phyloP scores from a whole-genome alignment of 2,797 vertebrate species.

The Chelidonichthys spinosus region DNA sequence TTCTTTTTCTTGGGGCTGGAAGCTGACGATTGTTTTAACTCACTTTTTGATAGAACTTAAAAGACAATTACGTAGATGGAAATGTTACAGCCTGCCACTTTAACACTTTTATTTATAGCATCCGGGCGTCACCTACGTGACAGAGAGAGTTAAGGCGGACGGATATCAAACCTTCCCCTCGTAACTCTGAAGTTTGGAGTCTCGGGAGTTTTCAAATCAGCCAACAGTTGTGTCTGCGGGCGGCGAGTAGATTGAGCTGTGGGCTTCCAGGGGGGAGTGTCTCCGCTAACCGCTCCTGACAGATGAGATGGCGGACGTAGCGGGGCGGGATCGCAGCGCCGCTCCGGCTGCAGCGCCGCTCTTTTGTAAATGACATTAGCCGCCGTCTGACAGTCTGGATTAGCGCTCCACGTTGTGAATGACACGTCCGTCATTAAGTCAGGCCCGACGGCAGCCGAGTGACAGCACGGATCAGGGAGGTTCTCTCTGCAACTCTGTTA shows the following conservation, averaged over 20 bases:
- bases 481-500: constrained; percentile 19
- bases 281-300: constrained; percentile 75
- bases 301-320: constrained; percentile 73
- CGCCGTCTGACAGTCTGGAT: constrained; percentile 78
- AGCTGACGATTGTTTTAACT: no score
- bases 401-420: constrained; percentile 69
- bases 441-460: constrained; percentile 55
- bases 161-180: constrained; percentile 62
- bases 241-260: constrained; percentile 52
- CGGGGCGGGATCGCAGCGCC: constrained; percentile 62
- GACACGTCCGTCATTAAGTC: constrained; percentile 76
- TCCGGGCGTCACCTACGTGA: constrained; percentile 54
- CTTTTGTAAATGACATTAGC: constrained; percentile 79
- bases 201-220: constrained; percentile 67
- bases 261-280: constrained; percentile 50
- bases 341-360: constrained; percentile 56
- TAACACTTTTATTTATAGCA: constrained; percentile 52
- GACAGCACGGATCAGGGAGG: constrained; percentile 62
- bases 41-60: no score
- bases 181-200: constrained; percentile 65
- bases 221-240: constrained; percentile 56
- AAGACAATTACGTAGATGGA: no score
- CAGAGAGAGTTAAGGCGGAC: constrained; percentile 62
- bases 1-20: no score
- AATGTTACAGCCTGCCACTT: no score